Conservation (phyloP, 92 coral and sea anemone genomes). For the Siderastrea siderea region DNA sequence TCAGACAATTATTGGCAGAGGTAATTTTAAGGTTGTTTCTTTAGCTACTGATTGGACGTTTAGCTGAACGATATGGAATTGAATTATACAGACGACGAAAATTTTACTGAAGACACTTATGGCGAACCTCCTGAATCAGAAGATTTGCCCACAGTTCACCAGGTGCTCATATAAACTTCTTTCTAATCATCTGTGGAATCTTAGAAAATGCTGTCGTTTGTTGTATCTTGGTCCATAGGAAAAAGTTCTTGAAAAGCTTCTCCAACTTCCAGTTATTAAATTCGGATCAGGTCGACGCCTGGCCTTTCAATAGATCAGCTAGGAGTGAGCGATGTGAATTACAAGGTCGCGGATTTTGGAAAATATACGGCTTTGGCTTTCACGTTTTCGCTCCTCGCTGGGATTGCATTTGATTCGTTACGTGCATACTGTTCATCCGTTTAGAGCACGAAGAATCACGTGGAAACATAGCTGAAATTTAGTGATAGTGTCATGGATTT, state of each 20-base stretch:
- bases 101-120: not conserved
- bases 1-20: no score
- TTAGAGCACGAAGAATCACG: constrained; percentile 52
- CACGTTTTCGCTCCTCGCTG: constrained; percentile 40
- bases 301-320: not conserved
- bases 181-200: constrained; percentile 14
- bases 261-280: constrained; percentile 49
- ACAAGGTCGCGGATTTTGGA: constrained; percentile 15
- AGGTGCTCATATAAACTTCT: not conserved
- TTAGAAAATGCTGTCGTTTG: constrained; percentile 16
- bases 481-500: constrained; percentile 43
- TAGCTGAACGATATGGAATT: not conserved
- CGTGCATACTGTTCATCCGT: constrained; percentile 33
- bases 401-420: constrained; percentile 49
- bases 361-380: constrained; percentile 18
- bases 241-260: constrained; percentile 24
- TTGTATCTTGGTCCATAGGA: constrained; percentile 20
- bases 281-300: constrained; percentile 2
- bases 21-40: no score
- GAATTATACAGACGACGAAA: constrained; percentile 5
- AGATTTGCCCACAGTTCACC: not conserved
- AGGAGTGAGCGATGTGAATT: not conserved
- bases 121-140: no score
- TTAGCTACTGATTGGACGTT: no score
- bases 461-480: constrained; percentile 64